Evolutionary conservation across 2,797 vertebrate species (phyloP).

Genomic region (Hippocampus kuda): DNA sequence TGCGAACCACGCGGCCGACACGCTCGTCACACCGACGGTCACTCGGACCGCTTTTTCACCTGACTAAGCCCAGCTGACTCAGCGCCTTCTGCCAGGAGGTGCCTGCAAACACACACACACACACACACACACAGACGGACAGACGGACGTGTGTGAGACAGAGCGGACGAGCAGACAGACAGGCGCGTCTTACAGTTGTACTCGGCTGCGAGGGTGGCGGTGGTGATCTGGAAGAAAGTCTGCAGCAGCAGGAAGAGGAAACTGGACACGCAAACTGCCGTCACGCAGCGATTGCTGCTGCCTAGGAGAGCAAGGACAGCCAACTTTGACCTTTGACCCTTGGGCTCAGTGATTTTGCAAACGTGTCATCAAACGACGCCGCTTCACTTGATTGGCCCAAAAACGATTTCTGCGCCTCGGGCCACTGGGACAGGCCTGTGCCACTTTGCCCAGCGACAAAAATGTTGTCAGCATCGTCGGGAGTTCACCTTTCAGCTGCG

Average conservation of each 20-base stretch:
- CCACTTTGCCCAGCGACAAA: too few relatives aligned
- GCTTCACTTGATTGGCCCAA: too few relatives aligned
- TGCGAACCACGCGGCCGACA: too few relatives aligned
- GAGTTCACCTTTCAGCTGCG: too few relatives aligned
- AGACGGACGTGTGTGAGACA: not conserved
- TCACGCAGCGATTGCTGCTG: constrained; percentile 30
- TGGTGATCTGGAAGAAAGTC: constrained; percentile 42
- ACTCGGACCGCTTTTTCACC: constrained; percentile 21
- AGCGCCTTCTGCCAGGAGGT: constrained; percentile 42
- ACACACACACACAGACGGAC: too few relatives aligned
- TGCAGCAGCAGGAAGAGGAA: constrained; percentile 47
- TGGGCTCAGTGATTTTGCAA: too few relatives aligned
- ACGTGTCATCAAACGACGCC: too few relatives aligned
- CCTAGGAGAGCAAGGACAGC: constrained; percentile 21
- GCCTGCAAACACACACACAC: constrained; percentile 34
- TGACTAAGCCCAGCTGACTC: constrained; percentile 42
- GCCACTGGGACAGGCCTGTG: too few relatives aligned
- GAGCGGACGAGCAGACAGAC: not conserved
- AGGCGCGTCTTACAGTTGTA: constrained; percentile 38
- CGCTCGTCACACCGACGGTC: too few relatives aligned
- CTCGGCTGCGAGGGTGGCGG: constrained; percentile 20
- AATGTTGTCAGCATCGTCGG: too few relatives aligned
- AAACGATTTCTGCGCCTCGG: too few relatives aligned
- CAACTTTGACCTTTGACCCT: not conserved
- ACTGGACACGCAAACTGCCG: constrained; percentile 32